Percentiles rank a stretch among this genome's conserved stretches.
Conservation (phyloP, 1,140 invertebrate species). For the Neodiprion fabricii region DNA sequence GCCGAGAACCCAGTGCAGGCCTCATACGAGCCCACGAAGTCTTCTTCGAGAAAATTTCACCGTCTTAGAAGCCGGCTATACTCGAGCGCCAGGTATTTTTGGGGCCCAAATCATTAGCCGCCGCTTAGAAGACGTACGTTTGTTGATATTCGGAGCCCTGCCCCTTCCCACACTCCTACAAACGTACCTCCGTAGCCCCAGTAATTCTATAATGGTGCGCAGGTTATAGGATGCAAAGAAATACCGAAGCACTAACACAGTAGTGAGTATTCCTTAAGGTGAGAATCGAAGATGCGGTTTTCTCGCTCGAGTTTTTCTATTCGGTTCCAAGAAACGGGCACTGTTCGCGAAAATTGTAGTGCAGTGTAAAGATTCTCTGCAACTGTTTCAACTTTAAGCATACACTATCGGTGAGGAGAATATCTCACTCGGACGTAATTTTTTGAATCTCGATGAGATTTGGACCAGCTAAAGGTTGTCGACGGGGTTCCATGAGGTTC, state of each 20-base stretch:
- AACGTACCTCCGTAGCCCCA: not conserved
- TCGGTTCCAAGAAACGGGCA: not conserved
- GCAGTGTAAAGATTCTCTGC: not conserved
- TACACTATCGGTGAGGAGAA: not conserved
- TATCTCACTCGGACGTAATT: not conserved
- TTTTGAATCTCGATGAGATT: not conserved
- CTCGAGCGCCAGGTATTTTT: not conserved
- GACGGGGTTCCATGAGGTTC: not conserved
- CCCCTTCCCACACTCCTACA: not conserved
- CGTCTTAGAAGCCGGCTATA: not conserved
- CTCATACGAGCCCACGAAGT: not conserved
- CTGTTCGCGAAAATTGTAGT: not conserved
- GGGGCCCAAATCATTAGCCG: not conserved
- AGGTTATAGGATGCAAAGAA: not conserved
- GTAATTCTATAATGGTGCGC: not conserved
- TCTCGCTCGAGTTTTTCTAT: not conserved
- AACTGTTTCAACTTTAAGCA: not conserved
- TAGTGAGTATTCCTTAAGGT: not conserved
- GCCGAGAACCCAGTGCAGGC: not conserved
- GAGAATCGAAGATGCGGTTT: not conserved
- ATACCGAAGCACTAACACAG: not conserved
- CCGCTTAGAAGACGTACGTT: not conserved
- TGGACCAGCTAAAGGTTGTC: not conserved
- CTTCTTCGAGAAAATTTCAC: not conserved
- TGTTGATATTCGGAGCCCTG: not conserved